Evolutionary conservation across 2,113 vertebrate genomes (phyloP).

Genomic region (Mormoops blainvillei): DNA sequence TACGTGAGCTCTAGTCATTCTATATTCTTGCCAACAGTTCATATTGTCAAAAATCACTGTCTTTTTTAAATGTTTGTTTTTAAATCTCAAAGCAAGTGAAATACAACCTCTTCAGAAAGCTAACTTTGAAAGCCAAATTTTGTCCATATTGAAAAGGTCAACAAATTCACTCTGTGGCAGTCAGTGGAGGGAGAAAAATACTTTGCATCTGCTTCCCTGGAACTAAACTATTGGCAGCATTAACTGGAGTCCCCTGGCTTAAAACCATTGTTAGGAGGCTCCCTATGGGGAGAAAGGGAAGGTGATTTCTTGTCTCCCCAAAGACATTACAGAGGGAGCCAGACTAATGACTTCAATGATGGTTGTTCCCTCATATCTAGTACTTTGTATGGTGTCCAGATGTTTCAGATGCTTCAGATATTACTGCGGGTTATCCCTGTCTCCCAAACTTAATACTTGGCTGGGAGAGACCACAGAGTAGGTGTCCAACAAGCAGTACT

Average conservation of each 20-base stretch:
- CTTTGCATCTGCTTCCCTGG: not conserved
- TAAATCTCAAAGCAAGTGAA: not conserved
- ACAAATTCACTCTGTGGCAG: not conserved
- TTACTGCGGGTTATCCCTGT: not conserved
- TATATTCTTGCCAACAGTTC: not conserved
- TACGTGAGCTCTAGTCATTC: not conserved
- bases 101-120: not conserved
- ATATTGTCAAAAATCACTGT: constrained; percentile 15
- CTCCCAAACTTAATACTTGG: not conserved
- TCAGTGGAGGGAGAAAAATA: not conserved
- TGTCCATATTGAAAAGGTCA: not conserved
- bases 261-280: not conserved
- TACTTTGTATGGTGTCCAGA: not conserved
- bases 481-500: not conserved
- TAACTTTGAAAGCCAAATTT: constrained; percentile 14
- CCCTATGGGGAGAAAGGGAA: not conserved
- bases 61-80: not conserved
- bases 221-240: not conserved
- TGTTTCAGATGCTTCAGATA: not conserved
- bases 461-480: not conserved
- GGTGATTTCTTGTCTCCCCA: not conserved
- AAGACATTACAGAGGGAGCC: not conserved
- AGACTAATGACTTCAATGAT: not conserved
- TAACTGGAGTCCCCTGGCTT: not conserved
- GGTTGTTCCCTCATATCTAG: not conserved